phyloP scores from a whole-genome alignment of 1,140 invertebrate genomes.

The Heliconius hewitsoni region DNA sequence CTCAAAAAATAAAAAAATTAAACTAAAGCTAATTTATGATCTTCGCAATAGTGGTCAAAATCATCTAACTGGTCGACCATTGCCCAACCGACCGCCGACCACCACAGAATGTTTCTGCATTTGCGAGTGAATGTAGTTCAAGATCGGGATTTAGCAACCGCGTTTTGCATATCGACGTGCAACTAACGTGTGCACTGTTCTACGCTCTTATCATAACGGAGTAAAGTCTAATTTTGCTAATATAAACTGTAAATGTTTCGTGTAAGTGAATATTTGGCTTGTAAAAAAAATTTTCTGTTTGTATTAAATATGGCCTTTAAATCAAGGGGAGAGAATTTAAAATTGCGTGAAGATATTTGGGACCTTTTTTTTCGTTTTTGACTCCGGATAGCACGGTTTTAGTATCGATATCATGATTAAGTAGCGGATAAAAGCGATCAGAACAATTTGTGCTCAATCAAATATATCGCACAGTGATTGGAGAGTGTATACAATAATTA shows the following conservation, averaged over 20 bases:
- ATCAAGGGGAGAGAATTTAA: neutral
- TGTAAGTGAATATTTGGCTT: conserved; percentile 21
- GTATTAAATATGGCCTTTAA: neutral
- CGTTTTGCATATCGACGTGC: conserved; percentile 41
- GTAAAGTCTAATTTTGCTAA: conserved; percentile 5
- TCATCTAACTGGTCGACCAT: conserved; percentile 29
- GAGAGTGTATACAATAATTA: neutral
- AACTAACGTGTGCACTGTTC: neutral
- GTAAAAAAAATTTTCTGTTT: neutral
- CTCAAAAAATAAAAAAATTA: neutral
- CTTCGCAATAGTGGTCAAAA: conserved; percentile 22
- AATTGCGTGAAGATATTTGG: neutral
- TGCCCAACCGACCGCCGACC: conserved; percentile 35
- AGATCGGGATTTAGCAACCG: conserved; percentile 49
- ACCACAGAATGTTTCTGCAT: conserved; percentile 45
- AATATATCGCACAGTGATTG: neutral
- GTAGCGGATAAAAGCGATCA: conserved; percentile 15
- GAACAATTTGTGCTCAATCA: conserved; percentile 12
- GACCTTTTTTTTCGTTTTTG: conserved; percentile 20
- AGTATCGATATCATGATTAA: conserved; percentile 23
- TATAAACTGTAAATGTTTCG: neutral
- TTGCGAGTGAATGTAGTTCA: conserved; percentile 61
- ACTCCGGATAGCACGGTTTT: conserved; percentile 25
- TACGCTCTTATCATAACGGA: conserved; percentile 9
- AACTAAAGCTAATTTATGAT: neutral